phyloP scores from a whole-genome alignment of 2,888 invertebrate species.

The Diarsia mendica region DNA sequence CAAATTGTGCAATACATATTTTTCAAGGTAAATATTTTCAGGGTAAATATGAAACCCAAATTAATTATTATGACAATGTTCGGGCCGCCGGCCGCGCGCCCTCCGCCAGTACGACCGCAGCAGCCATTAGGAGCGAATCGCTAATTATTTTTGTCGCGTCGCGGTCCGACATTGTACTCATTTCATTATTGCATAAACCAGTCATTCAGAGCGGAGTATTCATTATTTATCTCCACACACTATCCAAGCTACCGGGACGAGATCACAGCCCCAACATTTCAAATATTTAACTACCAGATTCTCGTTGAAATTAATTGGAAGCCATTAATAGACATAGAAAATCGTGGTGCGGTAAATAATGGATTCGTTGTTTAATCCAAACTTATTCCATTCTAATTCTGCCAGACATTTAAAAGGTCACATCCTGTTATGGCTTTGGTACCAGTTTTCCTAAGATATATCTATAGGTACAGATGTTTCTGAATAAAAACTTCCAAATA shows the following conservation, averaged over 20 bases:
- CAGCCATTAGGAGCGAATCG: too few species aligned
- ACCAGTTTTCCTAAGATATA: neutral
- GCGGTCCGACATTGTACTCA: too few species aligned
- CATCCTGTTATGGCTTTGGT: neutral
- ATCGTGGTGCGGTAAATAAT: neutral
- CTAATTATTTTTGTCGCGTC: too few species aligned
- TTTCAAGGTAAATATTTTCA: constrained; percentile 7
- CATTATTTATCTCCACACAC: too few species aligned
- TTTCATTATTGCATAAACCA: too few species aligned
- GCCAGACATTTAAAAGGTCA: neutral
- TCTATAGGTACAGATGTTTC: neutral
- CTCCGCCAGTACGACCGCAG: too few species aligned
- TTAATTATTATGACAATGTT: neutral
- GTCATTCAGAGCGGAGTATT: too few species aligned
- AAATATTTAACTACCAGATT: neutral
- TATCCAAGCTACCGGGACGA: too few species aligned
- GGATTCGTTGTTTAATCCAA: too few species aligned
- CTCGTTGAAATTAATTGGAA: neutral
- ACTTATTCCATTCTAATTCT: neutral
- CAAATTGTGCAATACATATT: constrained; percentile 21
- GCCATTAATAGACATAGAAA: neutral
- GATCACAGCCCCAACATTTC: too few species aligned
- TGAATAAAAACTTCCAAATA: neutral
- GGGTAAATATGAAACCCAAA: neutral
- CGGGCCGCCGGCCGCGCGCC: too few species aligned